These are phyloP conservation scores for Phanerotoma sp. DNA, from an alignment of 2,888 invertebrate species.

Conservation along the genomic window DNA sequence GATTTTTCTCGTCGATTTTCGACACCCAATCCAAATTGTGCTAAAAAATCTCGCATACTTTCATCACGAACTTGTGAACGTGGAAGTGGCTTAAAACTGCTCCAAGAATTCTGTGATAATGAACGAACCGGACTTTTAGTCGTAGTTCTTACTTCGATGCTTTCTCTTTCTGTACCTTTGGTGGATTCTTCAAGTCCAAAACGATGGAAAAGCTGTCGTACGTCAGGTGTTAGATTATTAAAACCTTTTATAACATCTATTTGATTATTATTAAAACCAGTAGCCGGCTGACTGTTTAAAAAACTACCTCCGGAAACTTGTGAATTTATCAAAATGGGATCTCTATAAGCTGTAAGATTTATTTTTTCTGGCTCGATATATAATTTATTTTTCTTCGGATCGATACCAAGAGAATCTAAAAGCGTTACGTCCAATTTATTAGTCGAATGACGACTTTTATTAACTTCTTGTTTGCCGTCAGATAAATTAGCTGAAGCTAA, in stretches of 20 bases:
- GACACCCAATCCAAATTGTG: constrained; percentile 55
- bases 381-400: constrained; percentile 37
- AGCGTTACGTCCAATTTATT: constrained; percentile 54
- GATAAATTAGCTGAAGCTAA: constrained; percentile 16
- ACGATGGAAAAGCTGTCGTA: constrained; percentile 49
- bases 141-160: constrained; percentile 22
- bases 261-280: constrained; percentile 36
- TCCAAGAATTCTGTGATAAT: constrained; percentile 47
- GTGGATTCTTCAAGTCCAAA: constrained; percentile 47
- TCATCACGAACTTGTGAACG: constrained; percentile 46
- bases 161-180: background rate
- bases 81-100: constrained; percentile 57
- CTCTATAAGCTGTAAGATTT: constrained; percentile 13
- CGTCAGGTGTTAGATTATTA: constrained; percentile 50
- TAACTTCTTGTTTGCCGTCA: constrained; percentile 21
- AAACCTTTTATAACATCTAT: constrained; percentile 44
- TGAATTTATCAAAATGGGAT: constrained; percentile 32
- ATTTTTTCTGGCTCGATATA: constrained; percentile 23
- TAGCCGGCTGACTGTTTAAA: constrained; percentile 30
- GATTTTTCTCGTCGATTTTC: constrained; percentile 44
- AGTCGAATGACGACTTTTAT: constrained; percentile 42
- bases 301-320: constrained; percentile 35
- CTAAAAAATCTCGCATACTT: constrained; percentile 58
- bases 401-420: constrained; percentile 57
- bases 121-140: constrained; percentile 34